Conservation (phyloP, 2,113 vertebrate species). For the Chamaea fasciata region DNA sequence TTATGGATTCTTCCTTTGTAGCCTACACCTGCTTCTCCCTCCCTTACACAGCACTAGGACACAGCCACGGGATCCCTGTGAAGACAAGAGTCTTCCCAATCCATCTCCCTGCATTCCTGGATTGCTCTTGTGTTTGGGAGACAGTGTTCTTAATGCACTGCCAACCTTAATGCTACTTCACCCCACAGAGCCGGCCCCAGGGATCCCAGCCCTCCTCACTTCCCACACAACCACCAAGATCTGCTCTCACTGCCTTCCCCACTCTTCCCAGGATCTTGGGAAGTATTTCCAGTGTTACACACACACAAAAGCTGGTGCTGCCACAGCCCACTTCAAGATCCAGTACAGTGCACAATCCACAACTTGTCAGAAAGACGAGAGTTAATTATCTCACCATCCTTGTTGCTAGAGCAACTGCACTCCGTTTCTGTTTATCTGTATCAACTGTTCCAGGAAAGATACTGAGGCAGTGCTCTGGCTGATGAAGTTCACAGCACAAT, state of each 20-base stretch:
- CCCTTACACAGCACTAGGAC: not conserved
- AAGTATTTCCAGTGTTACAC: not conserved
- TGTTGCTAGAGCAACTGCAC: slow-evolving; percentile 45
- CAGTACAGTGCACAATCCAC: not conserved
- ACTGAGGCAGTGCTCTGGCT: not conserved
- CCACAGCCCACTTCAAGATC: not conserved
- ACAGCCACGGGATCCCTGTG: not conserved
- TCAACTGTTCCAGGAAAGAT: slow-evolving; percentile 25
- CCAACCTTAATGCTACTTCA: not conserved
- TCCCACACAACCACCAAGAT: not conserved
- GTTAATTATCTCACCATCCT: not conserved
- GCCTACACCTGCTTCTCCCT: not conserved
- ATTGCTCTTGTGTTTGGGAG: not conserved
- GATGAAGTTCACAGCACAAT: slow-evolving; percentile 1
- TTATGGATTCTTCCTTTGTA: not conserved
- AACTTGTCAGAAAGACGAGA: not conserved
- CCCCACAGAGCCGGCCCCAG: not conserved
- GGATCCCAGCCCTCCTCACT: not conserved
- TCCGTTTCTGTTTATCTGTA: slow-evolving; percentile 24
- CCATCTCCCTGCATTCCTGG: not conserved
- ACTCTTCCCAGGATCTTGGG: not conserved
- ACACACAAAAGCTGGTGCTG: not conserved
- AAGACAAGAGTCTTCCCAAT: not conserved
- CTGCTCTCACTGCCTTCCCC: not conserved
- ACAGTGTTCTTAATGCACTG: not conserved